Percentiles rank a stretch among this genome's conserved stretches.
These are phyloP conservation scores for Crax fasciolata DNA, from an alignment of 2,797 vertebrate species.

Conservation along the genomic window DNA sequence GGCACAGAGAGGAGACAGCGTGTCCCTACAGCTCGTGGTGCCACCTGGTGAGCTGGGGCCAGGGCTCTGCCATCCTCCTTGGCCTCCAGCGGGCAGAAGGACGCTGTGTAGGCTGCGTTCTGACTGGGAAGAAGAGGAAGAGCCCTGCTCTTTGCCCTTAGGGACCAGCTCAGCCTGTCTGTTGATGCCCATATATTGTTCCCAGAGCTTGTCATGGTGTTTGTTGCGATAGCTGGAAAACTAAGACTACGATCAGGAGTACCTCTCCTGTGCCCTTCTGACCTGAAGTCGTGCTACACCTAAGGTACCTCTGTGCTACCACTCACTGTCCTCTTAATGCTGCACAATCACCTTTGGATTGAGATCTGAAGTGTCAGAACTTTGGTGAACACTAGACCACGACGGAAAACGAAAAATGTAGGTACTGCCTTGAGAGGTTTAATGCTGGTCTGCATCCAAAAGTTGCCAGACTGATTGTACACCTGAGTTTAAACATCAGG, in stretches of 20 bases:
- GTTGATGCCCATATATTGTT: neutral
- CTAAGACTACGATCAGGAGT: accelerated
- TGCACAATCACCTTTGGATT: neutral
- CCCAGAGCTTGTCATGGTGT: neutral
- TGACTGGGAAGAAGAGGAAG: neutral
- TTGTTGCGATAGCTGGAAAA: neutral
- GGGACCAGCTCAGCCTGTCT: neutral
- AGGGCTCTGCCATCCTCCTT: accelerated
- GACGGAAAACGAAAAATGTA: accelerated
- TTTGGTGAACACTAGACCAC: neutral
- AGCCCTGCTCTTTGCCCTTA: neutral
- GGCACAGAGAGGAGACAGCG: neutral
- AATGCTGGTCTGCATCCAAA: neutral
- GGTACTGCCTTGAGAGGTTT: neutral
- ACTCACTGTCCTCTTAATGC: neutral
- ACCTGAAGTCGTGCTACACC: accelerated
- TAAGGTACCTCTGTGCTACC: neutral
- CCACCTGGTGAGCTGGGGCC: neutral
- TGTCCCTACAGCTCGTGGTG: neutral
- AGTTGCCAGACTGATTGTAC: accelerated
- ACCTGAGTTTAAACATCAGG: neutral
- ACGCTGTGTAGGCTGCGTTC: accelerated
- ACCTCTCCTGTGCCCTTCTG: neutral
- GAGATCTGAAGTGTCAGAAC: neutral
- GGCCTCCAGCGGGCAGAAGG: neutral